phyloP scores from a whole-genome alignment of 2,797 vertebrate genomes.

The Numenius phaeopus region DNA sequence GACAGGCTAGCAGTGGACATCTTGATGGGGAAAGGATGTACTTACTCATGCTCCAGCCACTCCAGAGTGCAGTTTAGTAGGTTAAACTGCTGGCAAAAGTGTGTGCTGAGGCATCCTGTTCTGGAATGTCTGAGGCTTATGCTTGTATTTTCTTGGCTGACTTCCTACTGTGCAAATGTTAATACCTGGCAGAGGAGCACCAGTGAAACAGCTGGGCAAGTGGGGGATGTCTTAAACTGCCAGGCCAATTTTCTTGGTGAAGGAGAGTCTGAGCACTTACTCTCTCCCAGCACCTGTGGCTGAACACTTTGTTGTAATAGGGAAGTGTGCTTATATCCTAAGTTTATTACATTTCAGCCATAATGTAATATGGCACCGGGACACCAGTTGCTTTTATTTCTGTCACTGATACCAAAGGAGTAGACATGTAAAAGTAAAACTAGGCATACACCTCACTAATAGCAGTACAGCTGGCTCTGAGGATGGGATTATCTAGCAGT shows the following conservation, averaged over 20 bases:
- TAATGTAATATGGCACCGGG: background rate
- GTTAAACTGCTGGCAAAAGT: background rate
- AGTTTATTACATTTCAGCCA: background rate
- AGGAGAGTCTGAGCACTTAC: background rate
- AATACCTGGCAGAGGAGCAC: background rate
- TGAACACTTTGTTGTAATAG: background rate
- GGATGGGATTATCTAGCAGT: background rate
- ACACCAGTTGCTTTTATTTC: background rate
- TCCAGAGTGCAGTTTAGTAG: background rate
- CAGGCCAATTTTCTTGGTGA: background rate
- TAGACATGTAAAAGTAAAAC: background rate
- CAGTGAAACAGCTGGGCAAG: background rate
- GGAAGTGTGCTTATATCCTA: background rate
- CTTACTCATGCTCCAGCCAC: background rate
- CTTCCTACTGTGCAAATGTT: background rate
- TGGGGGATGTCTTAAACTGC: background rate
- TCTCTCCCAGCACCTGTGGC: background rate
- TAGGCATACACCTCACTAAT: rapidly evolving
- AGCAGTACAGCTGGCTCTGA: background rate
- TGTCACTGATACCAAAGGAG: background rate
- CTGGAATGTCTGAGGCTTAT: background rate
- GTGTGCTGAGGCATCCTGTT: background rate
- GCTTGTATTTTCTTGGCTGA: background rate
- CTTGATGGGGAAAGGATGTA: background rate
- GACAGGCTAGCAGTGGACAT: background rate